phyloP scores from a whole-genome alignment of 2,888 invertebrate genomes.

The Calameuta idolon region DNA sequence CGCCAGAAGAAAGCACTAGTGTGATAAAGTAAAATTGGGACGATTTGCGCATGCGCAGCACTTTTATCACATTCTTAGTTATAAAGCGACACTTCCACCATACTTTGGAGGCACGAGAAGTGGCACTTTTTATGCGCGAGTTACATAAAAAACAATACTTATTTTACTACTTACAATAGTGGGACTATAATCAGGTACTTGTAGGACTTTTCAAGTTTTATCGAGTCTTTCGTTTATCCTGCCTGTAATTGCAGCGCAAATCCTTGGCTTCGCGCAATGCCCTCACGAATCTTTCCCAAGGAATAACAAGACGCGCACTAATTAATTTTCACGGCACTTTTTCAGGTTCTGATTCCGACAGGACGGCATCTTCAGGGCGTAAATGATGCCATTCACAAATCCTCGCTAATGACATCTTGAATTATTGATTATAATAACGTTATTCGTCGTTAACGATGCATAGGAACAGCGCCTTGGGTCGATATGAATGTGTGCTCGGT shows the following conservation, averaged over 20 bases:
- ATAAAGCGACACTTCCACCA: no score
- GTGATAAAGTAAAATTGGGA: no score
- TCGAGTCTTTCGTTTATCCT: not conserved
- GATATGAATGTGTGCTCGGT: not conserved
- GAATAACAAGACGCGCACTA: not conserved
- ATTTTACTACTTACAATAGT: no score
- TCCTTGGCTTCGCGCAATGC: not conserved
- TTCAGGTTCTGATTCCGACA: not conserved
- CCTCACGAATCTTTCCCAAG: not conserved
- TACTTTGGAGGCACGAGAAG: no score
- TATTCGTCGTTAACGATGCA: slow-evolving; percentile 37
- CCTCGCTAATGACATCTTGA: slow-evolving; percentile 45
- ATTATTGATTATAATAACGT: slow-evolving; percentile 42
- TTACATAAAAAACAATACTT: not conserved
- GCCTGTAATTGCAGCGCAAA: not conserved
- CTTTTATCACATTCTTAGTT: no score
- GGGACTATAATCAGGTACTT: not conserved
- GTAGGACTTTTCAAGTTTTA: not conserved
- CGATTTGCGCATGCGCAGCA: no score
- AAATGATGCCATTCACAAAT: slow-evolving; percentile 3
- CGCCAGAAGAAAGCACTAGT: no score
- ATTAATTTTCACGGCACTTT: slow-evolving; percentile 4
- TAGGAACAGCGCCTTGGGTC: not conserved
- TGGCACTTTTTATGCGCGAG: no score
- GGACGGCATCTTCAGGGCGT: not conserved